These are phyloP conservation scores for Andricus grossulariae DNA, from an alignment of 1,140 invertebrate genomes.

Conservation along the genomic window DNA sequence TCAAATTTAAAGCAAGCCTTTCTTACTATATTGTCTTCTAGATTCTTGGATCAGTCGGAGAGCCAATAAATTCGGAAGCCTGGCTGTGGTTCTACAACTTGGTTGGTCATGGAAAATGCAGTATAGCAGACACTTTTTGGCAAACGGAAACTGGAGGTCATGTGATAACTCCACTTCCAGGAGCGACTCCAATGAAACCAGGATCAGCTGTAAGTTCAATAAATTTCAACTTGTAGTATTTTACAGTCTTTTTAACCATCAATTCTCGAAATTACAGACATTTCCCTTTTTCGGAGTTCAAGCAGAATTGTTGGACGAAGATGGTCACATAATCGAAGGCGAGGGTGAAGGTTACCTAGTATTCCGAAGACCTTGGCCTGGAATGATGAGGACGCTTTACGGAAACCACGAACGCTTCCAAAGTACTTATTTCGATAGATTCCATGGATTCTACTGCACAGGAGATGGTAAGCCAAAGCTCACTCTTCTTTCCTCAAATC, in stretches of 20 bases:
- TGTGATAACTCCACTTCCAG: slow-evolving; percentile 95
- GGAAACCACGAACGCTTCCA: slow-evolving; percentile 95
- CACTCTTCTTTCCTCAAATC: neutral
- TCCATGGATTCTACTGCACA: slow-evolving; percentile 97
- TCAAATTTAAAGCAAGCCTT: slow-evolving; percentile 17
- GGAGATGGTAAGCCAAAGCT: slow-evolving; percentile 88
- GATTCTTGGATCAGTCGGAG: slow-evolving; percentile 95
- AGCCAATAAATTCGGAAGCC: slow-evolving; percentile 98
- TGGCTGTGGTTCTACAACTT: slow-evolving; percentile 98
- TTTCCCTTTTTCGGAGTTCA: slow-evolving; percentile 98
- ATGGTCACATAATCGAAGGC: slow-evolving; percentile 90
- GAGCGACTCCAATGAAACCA: slow-evolving; percentile 96
- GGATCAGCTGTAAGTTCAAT: slow-evolving; percentile 91
- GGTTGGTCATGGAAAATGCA: slow-evolving; percentile 88
- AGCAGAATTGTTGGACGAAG: slow-evolving; percentile 91
- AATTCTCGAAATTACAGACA: slow-evolving; percentile 79
- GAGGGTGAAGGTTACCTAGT: slow-evolving; percentile 96
- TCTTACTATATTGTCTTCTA: slow-evolving; percentile 71
- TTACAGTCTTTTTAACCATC: neutral
- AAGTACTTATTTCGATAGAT: slow-evolving; percentile 96
- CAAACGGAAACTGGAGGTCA: slow-evolving; percentile 98
- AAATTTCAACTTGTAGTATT: neutral
- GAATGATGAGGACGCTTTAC: slow-evolving; percentile 96
- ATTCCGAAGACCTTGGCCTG: slow-evolving; percentile 96
- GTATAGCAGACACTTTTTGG: slow-evolving; percentile 99